These are phyloP conservation scores for Crambe crambe DNA, from an alignment of 37 sponge, comb jelly and placozoan genomes.

Conservation along the genomic window DNA sequence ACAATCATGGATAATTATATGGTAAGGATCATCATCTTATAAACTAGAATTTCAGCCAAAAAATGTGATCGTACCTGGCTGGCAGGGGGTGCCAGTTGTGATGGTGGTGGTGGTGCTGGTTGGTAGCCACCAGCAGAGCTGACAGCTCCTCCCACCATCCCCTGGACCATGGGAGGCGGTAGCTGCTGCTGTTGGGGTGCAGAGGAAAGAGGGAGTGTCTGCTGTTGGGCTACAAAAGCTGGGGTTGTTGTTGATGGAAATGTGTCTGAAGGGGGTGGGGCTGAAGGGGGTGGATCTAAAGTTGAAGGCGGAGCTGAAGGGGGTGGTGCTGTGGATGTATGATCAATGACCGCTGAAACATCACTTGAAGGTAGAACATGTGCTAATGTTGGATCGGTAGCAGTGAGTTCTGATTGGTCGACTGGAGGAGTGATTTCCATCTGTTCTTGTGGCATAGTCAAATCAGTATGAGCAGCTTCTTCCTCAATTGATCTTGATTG, in stretches of 20 bases:
- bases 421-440: background rate
- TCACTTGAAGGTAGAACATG: slow-evolving; percentile 23
- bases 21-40: background rate
- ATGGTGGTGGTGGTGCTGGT: too few species aligned
- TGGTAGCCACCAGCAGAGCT: too few species aligned
- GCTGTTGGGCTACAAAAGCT: background rate
- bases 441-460: background rate
- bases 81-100: too few species aligned
- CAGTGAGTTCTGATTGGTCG: slow-evolving; percentile 17
- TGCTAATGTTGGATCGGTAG: slow-evolving; percentile 26
- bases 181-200: background rate
- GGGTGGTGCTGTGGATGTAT: background rate
- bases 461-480: background rate
- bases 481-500: background rate
- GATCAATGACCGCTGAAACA: background rate
- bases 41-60: background rate
- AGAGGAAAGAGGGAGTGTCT: background rate
- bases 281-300: slow-evolving; percentile 7
- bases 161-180: background rate
- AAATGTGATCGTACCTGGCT: background rate
- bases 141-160: too few species aligned
- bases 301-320: background rate
- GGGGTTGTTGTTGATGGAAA: too few species aligned
- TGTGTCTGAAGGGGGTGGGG: background rate
- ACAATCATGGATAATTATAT: background rate